A percentile compares a stretch with the other conserved stretches of the same genome.
Conservation (phyloP, 64 coral and sea anemone species). For the Stylophora pistillata region DNA sequence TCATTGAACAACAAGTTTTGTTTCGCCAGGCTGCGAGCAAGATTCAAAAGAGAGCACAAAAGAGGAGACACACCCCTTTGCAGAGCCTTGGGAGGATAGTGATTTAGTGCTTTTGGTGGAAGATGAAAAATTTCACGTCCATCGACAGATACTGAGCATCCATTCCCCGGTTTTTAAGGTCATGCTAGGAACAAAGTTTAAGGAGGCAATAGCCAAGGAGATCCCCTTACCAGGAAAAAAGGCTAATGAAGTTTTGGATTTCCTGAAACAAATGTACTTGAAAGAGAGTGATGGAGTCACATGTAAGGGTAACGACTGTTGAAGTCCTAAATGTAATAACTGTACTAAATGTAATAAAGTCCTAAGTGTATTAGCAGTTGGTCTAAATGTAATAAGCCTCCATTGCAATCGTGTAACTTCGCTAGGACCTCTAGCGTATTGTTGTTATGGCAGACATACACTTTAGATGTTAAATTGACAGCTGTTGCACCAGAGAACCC, state of each 20-base stretch:
- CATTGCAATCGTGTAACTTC: too few species aligned
- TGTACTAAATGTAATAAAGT: too few species aligned
- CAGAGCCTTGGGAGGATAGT: slow-evolving; percentile 58
- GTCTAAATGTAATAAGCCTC: too few species aligned
- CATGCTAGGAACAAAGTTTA: slow-evolving; percentile 37
- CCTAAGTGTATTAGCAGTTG: too few species aligned
- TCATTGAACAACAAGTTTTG: too few species aligned
- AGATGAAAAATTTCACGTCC: slow-evolving; percentile 51
- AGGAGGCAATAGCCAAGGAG: slow-evolving; percentile 34
- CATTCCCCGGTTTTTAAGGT: slow-evolving; percentile 57
- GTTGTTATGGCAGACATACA: too few species aligned
- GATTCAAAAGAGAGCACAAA: not conserved
- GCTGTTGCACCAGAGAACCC: too few species aligned
- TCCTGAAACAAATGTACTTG: slow-evolving; percentile 49
- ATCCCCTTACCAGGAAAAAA: slow-evolving; percentile 66
- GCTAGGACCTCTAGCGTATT: too few species aligned
- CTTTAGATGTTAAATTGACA: too few species aligned
- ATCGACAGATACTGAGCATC: slow-evolving; percentile 45
- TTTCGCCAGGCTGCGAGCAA: not conserved
- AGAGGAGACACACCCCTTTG: slow-evolving; percentile 24
- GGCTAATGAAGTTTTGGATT: slow-evolving; percentile 22
- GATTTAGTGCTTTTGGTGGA: slow-evolving; percentile 58
- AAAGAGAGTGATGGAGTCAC: not conserved
- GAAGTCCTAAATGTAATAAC: too few species aligned
- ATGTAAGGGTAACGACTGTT: too few species aligned